Percentiles rank a stretch among this genome's conserved stretches.
Evolutionary conservation across 30 jellyfish, hydroid and myxozoan species (phyloP).

Genomic region (Cassiopea xamachana): DNA sequence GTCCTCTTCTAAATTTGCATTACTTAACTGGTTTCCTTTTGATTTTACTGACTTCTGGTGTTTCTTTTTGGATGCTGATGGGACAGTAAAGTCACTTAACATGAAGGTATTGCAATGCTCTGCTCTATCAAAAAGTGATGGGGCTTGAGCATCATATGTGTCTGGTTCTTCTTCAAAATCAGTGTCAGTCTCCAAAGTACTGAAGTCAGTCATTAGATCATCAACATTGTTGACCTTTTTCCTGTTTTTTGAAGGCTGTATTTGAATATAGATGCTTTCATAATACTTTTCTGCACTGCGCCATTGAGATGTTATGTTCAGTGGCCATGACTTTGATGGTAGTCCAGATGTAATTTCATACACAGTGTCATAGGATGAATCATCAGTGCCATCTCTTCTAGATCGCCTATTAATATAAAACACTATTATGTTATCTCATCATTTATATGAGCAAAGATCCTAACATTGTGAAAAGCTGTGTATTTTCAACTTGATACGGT

Average conservation of each 20-base stretch:
- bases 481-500: too few relatives aligned
- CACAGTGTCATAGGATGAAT: neutral
- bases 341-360: slow-evolving; percentile 22
- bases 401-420: neutral
- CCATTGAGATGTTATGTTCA: neutral
- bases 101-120: neutral
- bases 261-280: neutral
- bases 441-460: too few relatives aligned
- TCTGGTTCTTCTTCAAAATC: neutral
- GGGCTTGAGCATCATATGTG: neutral
- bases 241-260: neutral
- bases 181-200: neutral
- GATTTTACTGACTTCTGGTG: neutral
- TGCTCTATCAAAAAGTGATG: neutral
- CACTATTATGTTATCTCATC: neutral
- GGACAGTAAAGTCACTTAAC: neutral
- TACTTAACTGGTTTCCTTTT: neutral
- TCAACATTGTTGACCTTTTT: neutral
- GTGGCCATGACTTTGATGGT: slow-evolving; percentile 33
- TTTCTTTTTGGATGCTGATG: neutral
- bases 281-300: neutral
- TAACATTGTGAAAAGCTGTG: too few relatives aligned
- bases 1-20: neutral
- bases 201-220: neutral
- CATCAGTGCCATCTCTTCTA: neutral